phyloP scores from a whole-genome alignment of 2,113 vertebrate species.

The Cichladusa arquata region DNA sequence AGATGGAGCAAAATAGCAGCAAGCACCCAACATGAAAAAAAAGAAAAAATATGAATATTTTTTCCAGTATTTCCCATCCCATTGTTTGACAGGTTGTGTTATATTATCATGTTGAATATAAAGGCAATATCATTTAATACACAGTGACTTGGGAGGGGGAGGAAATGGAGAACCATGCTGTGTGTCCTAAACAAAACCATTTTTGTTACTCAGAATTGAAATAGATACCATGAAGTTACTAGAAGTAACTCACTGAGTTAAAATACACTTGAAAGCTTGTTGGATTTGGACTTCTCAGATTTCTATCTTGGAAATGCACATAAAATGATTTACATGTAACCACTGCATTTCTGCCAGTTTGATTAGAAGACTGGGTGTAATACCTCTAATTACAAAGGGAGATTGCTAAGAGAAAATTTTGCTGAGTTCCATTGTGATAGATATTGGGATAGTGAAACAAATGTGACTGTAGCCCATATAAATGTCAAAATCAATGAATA shows the following conservation, averaged over 20 bases:
- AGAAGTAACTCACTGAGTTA: neutral
- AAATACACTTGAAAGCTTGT: neutral
- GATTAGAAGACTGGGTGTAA: neutral
- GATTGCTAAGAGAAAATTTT: neutral
- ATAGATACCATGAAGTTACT: neutral
- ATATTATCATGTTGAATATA: conserved; percentile 10
- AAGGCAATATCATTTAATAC: conserved; percentile 27
- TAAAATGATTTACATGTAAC: neutral
- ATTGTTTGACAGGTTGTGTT: conserved; percentile 31
- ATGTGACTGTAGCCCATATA: neutral
- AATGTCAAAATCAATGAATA: conserved; percentile 41
- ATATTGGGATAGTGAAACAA: conserved; percentile 25
- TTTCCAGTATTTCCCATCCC: conserved; percentile 28
- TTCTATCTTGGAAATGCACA: neutral
- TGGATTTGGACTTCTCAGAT: neutral
- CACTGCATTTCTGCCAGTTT: neutral
- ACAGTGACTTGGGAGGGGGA: neutral
- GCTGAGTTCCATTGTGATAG: conserved; percentile 16
- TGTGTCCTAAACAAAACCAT: conserved; percentile 3
- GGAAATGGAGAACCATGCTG: conserved; percentile 2
- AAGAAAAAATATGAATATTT: neutral
- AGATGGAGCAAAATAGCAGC: neutral
- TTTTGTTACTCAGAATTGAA: neutral
- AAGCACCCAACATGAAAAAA: neutral
- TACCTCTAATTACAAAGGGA: conserved; percentile 23